A percentile compares a stretch with the other conserved stretches of the same genome.
These are phyloP conservation scores for Drosophila maculinotata DNA, from an alignment of 2,888 invertebrate genomes.

Conservation along the genomic window DNA sequence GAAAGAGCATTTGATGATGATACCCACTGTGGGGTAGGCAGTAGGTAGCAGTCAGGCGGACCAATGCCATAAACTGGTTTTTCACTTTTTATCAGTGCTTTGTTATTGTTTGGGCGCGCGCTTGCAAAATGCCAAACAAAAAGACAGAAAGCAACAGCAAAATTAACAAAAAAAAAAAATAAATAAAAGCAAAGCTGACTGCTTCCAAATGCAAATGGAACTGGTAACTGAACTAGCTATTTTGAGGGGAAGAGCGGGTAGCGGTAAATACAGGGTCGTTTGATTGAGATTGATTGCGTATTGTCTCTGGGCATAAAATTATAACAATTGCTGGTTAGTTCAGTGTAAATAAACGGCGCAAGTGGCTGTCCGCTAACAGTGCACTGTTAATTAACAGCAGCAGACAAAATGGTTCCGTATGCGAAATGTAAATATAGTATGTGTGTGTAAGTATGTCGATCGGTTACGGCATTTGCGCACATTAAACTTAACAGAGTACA, in stretches of 20 bases:
- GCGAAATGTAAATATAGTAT: constrained; percentile 22
- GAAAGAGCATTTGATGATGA: constrained; percentile 5
- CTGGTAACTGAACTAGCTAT: constrained; percentile 25
- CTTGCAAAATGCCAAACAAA: constrained; percentile 50
- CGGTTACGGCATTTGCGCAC: constrained; percentile 49
- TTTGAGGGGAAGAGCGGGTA: background rate
- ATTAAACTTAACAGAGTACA: constrained; percentile 6
- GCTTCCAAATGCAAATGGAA: constrained; percentile 37
- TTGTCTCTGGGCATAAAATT: constrained; percentile 26
- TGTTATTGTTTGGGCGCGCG: constrained; percentile 42
- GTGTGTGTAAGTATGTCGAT: constrained; percentile 28
- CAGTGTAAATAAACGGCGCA: background rate
- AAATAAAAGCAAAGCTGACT: constrained; percentile 4
- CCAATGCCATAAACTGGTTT: constrained; percentile 58
- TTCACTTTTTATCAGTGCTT: constrained; percentile 38
- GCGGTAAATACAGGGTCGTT: background rate
- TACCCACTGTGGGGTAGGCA: constrained; percentile 6
- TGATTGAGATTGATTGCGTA: constrained; percentile 39
- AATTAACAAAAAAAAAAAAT: constrained; percentile 16
- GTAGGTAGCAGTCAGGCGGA: constrained; percentile 9
- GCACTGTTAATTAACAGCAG: constrained; percentile 36
- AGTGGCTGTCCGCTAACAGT: constrained; percentile 22
- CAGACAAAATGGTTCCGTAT: constrained; percentile 31
- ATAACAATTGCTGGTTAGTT: constrained; percentile 20
- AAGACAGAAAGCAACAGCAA: no score